Conservation (phyloP, 2,888 invertebrate genomes). For the Lasius platythorax region DNA sequence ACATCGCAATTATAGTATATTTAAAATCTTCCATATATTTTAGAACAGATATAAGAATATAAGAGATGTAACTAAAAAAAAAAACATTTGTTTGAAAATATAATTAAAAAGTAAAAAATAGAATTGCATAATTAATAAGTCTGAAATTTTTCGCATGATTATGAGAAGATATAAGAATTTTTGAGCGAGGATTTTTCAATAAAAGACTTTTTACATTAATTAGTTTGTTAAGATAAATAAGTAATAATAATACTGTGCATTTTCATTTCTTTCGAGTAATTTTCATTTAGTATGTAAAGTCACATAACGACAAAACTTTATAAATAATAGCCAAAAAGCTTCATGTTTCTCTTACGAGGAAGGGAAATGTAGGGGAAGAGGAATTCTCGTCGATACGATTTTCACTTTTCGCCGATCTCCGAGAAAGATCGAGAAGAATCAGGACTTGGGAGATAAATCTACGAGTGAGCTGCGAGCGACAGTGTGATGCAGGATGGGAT, state of each 20-base stretch:
- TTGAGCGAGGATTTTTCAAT: neutral
- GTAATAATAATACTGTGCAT: neutral
- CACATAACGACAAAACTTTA: neutral
- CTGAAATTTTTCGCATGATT: neutral
- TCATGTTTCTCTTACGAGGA: neutral
- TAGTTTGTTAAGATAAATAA: neutral
- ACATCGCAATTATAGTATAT: neutral
- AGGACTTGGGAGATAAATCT: conserved; percentile 29
- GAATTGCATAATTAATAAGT: conserved; percentile 13
- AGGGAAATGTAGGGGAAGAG: neutral
- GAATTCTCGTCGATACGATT: conserved; percentile 37
- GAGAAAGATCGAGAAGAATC: conserved; percentile 5
- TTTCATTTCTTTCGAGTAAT: neutral
- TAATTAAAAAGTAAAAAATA: conserved; percentile 21
- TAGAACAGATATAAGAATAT: neutral
- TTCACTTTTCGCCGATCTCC: conserved; percentile 47
- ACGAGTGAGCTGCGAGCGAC: conserved; percentile 48
- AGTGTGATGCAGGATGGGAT: conserved; percentile 45
- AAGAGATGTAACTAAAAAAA: neutral
- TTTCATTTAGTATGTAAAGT: neutral
- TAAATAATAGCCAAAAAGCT: neutral
- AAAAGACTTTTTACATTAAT: neutral
- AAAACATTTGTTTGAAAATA: neutral
- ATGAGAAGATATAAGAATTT: neutral
- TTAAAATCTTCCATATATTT: neutral